Evolutionary conservation across 2,888 invertebrate species (phyloP).

Genomic region (Drosophila ezoana): DNA sequence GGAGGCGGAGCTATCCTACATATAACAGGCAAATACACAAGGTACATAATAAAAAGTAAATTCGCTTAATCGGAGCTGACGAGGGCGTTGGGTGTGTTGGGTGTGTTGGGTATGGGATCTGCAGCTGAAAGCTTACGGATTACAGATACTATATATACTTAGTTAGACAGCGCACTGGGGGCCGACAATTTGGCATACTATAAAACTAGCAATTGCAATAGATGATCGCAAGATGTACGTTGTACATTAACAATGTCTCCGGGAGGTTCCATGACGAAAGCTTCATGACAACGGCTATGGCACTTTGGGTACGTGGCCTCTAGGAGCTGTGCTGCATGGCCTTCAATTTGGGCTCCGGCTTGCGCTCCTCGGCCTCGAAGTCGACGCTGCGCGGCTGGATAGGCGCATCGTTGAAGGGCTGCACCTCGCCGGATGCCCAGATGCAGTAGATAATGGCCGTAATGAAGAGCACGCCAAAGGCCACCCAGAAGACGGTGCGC

Average conservation of each 20-base stretch:
- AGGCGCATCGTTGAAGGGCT: slow-evolving; percentile 89
- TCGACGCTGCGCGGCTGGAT: slow-evolving; percentile 53
- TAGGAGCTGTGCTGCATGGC: slow-evolving; percentile 62
- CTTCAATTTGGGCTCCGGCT: slow-evolving; percentile 44
- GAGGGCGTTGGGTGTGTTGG: too few species aligned
- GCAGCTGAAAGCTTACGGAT: slow-evolving; percentile 51
- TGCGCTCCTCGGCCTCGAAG: slow-evolving; percentile 66
- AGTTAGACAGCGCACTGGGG: slow-evolving; percentile 51
- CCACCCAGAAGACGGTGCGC: slow-evolving; percentile 93
- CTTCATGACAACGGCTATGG: slow-evolving; percentile 52
- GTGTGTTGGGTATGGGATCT: slow-evolving; percentile 9
- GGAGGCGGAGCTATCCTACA: slow-evolving; percentile 3
- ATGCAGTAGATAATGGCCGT: slow-evolving; percentile 89
- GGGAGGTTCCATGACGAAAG: slow-evolving; percentile 27
- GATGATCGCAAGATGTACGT: slow-evolving; percentile 32
- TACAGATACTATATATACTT: slow-evolving; percentile 44
- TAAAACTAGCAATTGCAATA: slow-evolving; percentile 71
- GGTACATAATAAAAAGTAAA: slow-evolving; percentile 52
- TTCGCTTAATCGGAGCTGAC: slow-evolving; percentile 52
- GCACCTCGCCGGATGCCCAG: slow-evolving; percentile 90
- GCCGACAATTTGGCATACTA: slow-evolving; percentile 70
- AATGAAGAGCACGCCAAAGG: slow-evolving; percentile 88
- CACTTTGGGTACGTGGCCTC: slow-evolving; percentile 40
- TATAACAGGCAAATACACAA: slow-evolving; percentile 27
- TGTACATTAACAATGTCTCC: slow-evolving; percentile 38